These are phyloP conservation scores for Trachymyrmex septentrionalis DNA, from an alignment of 1,140 invertebrate genomes.

Conservation along the genomic window DNA sequence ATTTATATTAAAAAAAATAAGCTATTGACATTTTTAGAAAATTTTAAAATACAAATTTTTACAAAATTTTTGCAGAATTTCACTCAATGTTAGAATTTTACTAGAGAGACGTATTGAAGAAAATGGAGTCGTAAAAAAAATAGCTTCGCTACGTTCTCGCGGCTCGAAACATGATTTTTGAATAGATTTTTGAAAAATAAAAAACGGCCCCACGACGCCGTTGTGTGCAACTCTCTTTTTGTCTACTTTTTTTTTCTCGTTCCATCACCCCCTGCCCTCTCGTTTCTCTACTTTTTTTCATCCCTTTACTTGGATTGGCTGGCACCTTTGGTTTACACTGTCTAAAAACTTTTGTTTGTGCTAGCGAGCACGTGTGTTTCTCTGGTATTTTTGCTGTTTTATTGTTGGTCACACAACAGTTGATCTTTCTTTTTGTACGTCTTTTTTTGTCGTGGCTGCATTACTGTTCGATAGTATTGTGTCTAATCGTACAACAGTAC, in stretches of 20 bases:
- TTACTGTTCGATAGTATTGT: constrained; percentile 69
- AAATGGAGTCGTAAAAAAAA: not conserved
- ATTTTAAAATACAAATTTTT: not conserved
- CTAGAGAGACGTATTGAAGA: not conserved
- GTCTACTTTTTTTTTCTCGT: constrained; percentile 69
- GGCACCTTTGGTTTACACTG: constrained; percentile 67
- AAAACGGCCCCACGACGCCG: constrained; percentile 84
- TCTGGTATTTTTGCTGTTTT: constrained; percentile 76
- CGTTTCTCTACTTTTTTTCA: constrained; percentile 67
- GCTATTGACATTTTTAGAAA: not conserved
- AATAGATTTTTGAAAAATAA: constrained; percentile 67
- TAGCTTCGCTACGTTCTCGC: constrained; percentile 18
- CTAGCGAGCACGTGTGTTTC: constrained; percentile 73
- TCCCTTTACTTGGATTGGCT: constrained; percentile 75
- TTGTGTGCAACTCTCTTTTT: constrained; percentile 77
- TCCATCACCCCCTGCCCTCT: constrained; percentile 59
- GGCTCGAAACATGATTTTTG: not conserved
- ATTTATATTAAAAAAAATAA: not conserved
- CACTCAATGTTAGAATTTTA: not conserved
- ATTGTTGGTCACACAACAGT: constrained; percentile 73
- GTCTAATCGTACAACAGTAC: constrained; percentile 68
- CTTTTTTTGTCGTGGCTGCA: constrained; percentile 58
- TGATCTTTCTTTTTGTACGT: constrained; percentile 63
- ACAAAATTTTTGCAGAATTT: not conserved
- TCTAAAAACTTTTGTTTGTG: constrained; percentile 79